A percentile compares a stretch with the other conserved stretches of the same genome.
Conservation (phyloP, 2,888 invertebrate genomes). For the Amaurobius ferox region DNA sequence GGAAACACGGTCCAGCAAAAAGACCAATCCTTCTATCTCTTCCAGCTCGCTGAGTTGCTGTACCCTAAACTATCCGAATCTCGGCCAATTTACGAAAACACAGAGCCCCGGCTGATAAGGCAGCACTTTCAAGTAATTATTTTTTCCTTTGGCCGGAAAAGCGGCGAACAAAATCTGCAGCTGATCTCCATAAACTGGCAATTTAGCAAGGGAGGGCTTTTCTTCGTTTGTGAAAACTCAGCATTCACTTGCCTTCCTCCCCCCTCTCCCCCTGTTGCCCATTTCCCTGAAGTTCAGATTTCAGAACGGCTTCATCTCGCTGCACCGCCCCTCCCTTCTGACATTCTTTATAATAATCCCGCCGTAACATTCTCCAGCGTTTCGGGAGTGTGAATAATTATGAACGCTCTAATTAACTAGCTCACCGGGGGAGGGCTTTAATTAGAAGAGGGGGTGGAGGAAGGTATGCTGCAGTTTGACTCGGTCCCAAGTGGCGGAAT, state of each 20-base stretch:
- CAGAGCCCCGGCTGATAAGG: slow-evolving; percentile 46
- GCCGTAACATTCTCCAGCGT: slow-evolving; percentile 61
- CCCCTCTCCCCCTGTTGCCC: neutral
- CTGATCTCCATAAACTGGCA: slow-evolving; percentile 72
- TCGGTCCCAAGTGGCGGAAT: slow-evolving; percentile 34
- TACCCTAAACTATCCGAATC: slow-evolving; percentile 4
- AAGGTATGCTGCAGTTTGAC: neutral
- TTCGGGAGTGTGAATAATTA: slow-evolving; percentile 64
- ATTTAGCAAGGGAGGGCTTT: slow-evolving; percentile 52
- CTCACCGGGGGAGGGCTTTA: slow-evolving; percentile 59
- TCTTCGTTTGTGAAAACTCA: slow-evolving; percentile 66
- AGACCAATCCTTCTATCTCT: slow-evolving; percentile 40
- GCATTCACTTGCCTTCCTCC: neutral
- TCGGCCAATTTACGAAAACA: slow-evolving; percentile 59
- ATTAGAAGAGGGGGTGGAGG: slow-evolving; percentile 45
- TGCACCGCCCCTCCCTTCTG: slow-evolving; percentile 20
- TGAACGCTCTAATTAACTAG: slow-evolving; percentile 62
- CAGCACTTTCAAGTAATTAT: slow-evolving; percentile 41
- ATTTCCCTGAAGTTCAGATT: slow-evolving; percentile 45
- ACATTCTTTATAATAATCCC: slow-evolving; percentile 71
- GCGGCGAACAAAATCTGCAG: slow-evolving; percentile 56
- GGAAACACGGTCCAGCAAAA: slow-evolving; percentile 17
- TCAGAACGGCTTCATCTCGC: slow-evolving; percentile 53
- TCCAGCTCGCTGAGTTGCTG: neutral
- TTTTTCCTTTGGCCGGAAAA: slow-evolving; percentile 48